phyloP scores from a whole-genome alignment of 2,888 invertebrate species.

The Cephalotes varians region DNA sequence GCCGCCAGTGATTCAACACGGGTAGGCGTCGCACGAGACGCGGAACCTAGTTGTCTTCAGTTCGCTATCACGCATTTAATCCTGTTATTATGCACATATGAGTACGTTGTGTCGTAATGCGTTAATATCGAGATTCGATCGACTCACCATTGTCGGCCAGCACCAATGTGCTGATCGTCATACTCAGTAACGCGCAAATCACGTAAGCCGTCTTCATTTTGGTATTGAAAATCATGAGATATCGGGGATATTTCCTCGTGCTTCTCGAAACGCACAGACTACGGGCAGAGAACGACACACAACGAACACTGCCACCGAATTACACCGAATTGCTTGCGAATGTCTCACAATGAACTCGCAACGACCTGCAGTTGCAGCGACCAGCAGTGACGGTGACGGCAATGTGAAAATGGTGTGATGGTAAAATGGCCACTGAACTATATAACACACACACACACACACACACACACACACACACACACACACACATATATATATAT shows the following conservation, averaged over 20 bases:
- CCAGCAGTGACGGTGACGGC: too few relatives aligned
- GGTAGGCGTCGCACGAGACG: neutral
- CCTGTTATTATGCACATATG: neutral
- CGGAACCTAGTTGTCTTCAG: neutral
- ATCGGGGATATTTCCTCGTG: neutral
- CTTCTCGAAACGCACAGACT: neutral
- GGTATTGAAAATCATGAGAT: neutral
- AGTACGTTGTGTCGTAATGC: neutral
- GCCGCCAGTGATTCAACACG: neutral
- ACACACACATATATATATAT: too few relatives aligned
- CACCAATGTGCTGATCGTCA: constrained; percentile 45
- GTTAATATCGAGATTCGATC: neutral
- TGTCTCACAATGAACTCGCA: too few relatives aligned
- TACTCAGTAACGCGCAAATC: constrained; percentile 55
- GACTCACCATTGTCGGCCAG: constrained; percentile 57
- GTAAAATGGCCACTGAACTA: too few relatives aligned
- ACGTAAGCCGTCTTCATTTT: constrained; percentile 62
- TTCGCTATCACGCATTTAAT: neutral
- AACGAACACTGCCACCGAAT: neutral
- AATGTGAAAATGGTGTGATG: too few relatives aligned
- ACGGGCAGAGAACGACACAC: neutral
- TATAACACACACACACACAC: too few relatives aligned
- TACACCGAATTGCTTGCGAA: neutral
- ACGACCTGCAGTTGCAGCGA: too few relatives aligned
- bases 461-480: too few relatives aligned